Evolutionary conservation across 1,140 invertebrate species (phyloP), one percentile per base, ranked within the genome.

Genomic region (Coenobita brevimanus): DNA sequence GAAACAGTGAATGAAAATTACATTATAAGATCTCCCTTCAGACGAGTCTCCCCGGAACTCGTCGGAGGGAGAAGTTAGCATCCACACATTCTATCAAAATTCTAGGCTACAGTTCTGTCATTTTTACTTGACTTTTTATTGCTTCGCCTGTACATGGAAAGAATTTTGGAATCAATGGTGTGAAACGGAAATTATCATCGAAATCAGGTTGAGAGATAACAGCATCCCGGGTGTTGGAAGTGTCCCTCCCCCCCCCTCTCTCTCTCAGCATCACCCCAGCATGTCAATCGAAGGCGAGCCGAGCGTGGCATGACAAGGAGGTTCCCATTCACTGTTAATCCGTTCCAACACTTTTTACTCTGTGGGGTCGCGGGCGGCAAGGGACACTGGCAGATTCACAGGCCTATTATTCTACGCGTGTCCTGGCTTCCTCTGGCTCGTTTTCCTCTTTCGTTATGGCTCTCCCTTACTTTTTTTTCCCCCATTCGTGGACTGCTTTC

Each of bases 271-370:
- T 50, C 46, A 8, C n/a, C 41, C 50, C 24, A 6, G 78, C n/a
- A 50, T 71, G 38, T 78, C 82, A 85, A 57, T 78, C 71, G 82
- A 30, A 33, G 36, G 27, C 36, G 69, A 67, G 43, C 82, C 33
- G 54, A 85, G 54, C 82, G 82, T 75, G 62, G 73, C 82, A 46
- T 85, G 82, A 85, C 82, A 2, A 13, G 38, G 71, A 24, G 36
- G 10, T 64, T 85, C 73, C 71, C 71, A 85, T 85, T 85, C 82
- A 85, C 57, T 71, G 57, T 21, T 62, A 85, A 85, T 85, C 82
- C 82, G 82, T 85, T 85, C 82, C 82, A 41, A 85, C 76, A 78
- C 71, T 75, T 84, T 84, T 83, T 79, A 46, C 46, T 57, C 64
- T 27, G 21, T 13, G 38, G 46, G 69, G 46, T 62, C 69, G 36